Conservation (phyloP, 1,140 invertebrate species). For the Plectus sambesii region DNA sequence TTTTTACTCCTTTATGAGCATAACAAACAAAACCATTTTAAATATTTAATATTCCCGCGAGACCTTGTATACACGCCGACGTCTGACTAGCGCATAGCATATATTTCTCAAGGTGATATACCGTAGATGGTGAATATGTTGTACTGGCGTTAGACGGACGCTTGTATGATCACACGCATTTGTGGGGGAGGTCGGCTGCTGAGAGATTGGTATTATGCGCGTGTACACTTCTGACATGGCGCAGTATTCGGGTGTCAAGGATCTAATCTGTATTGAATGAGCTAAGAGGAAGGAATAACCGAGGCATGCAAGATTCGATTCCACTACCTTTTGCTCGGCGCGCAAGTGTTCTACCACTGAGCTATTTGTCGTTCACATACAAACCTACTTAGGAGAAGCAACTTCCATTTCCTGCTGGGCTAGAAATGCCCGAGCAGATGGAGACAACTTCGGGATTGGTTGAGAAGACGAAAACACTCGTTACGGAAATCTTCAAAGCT, state of each 20-base stretch:
- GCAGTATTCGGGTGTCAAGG: no score
- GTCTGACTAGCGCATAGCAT: no score
- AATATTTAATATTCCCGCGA: no score
- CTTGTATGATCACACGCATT: neutral
- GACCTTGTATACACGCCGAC: no score
- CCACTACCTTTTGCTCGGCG: no score
- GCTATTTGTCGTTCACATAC: neutral
- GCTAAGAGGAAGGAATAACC: neutral
- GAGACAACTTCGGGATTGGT: slow-evolving; percentile 44
- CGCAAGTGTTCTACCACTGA: neutral
- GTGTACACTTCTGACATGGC: no score
- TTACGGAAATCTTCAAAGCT: slow-evolving; percentile 20
- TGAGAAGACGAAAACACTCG: slow-evolving; percentile 25
- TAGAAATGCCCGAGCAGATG: slow-evolving; percentile 33
- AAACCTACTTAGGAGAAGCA: slow-evolving; percentile 51
- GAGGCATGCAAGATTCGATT: no score
- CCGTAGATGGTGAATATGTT: no score
- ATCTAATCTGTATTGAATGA: slow-evolving; percentile 6
- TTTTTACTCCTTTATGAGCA: neutral
- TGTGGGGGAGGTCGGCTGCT: no score
- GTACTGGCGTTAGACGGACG: no score
- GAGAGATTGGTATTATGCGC: no score
- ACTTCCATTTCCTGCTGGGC: slow-evolving; percentile 53
- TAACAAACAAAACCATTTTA: slow-evolving; percentile 1
- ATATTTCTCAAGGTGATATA: neutral